These are phyloP conservation scores for Neogale vison DNA, from an alignment of 2,113 vertebrate species.

Conservation along the genomic window DNA sequence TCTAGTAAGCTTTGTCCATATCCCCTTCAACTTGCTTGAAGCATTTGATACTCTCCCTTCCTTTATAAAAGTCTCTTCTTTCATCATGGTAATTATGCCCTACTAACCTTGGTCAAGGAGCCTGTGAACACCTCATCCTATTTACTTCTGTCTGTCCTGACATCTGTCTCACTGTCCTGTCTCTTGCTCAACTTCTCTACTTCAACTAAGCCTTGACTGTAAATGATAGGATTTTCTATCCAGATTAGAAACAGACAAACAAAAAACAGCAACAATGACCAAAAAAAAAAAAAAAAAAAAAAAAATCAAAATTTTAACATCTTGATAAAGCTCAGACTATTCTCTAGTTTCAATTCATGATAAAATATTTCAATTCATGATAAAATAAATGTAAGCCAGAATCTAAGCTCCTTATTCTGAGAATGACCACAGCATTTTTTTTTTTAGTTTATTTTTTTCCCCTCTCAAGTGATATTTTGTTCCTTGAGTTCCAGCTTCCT, in stretches of 20 bases:
- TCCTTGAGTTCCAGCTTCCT: not conserved
- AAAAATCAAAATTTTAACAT: not conserved
- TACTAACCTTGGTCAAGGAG: not conserved
- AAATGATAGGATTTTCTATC: not conserved
- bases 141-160: not conserved
- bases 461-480: not conserved
- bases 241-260: not conserved
- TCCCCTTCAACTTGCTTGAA: not conserved
- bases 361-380: not conserved
- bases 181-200: not conserved
- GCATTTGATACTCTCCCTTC: not conserved
- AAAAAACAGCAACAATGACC: not conserved
- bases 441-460: constrained; percentile 47
- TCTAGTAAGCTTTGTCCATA: not conserved
- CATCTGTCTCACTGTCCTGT: not conserved
- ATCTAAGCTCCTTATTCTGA: not conserved
- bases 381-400: not conserved
- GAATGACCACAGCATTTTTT: not conserved
- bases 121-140: not conserved
- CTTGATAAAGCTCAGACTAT: not conserved
- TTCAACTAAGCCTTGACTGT: not conserved
- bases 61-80: not conserved
- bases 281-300: too few relatives aligned
- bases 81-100: not conserved
- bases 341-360: not conserved